Base-by-base conservation (phyloP, 2,888 invertebrate genomes). In the Catocala fraxini region DNA sequence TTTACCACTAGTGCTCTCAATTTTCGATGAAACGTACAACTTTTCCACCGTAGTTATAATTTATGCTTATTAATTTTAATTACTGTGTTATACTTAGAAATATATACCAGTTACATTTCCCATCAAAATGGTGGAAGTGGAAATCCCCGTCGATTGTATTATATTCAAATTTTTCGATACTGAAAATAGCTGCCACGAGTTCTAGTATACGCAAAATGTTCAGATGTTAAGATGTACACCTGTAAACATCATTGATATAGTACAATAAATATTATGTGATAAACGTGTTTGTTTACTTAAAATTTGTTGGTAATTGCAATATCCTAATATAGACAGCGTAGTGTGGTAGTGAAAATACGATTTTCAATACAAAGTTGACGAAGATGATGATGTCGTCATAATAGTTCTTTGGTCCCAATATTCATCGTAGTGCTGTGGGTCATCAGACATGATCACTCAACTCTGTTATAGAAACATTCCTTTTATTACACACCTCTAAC, bases 81-180 rank as follows among this genome's bases (percentile, higher is more conserved):
- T 59, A 65, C 53, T 25, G 25, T 25, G 6, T 6, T 55, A 25
- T 61, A 61, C 62, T 49, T 3, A 64, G 63, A 56, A 73, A 6
- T 35, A 35, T 46, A 39, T 57, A 59, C 70, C 52, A 25, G 72
- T 72, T 72, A 6, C 55, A 34, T 53, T 70, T 67, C 55, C 58
- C 58, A 64, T 65, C 59, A 48, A 59, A 79, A 68, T 56, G 41
- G 63, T 78, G 69, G 71, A 74, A 73, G 57, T 56, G 75, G 70
- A 79, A 84, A 79, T 73, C 56, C 82, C 80, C 73, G 56, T 51
- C 65, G 62, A 77, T 75, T 73, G 79, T 76, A 77, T 71, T 71
- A 67, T 74, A 77, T 80, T 74, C 64, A 71, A 68, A 71, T 73
- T 72, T 58, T 48, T 46, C 58, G 56, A 63, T 57, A 53, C 51